phyloP scores from a whole-genome alignment of 2,113 vertebrate species.

The Sturnus vulgaris region DNA sequence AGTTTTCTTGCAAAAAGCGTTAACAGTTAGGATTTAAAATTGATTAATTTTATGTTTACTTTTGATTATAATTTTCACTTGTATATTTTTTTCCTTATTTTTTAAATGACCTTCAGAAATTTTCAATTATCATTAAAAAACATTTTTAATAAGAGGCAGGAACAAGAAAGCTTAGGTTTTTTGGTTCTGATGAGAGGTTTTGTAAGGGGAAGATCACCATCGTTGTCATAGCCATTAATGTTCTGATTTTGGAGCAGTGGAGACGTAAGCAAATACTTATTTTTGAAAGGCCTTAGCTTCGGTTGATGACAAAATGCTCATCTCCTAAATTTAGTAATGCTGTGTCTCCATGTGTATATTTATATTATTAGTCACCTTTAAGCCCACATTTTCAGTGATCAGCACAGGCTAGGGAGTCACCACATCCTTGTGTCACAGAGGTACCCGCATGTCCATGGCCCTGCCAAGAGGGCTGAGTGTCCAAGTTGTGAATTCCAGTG shows the following conservation, averaged over 20 bases:
- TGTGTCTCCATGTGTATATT: not conserved
- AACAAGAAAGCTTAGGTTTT: not conserved
- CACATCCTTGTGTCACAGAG: not conserved
- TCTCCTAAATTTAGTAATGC: not conserved
- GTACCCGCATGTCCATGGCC: fast-evolving
- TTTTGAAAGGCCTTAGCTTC: not conserved
- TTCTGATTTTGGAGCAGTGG: not conserved
- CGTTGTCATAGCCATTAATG: not conserved
- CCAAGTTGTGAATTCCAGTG: not conserved
- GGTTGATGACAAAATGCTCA: not conserved
- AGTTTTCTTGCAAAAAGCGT: not conserved
- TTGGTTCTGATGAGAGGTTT: not conserved
- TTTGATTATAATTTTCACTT: constrained; percentile 7
- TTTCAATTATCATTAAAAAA: not conserved
- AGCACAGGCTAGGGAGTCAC: not conserved
- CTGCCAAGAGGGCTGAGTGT: not conserved
- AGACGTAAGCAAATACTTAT: not conserved
- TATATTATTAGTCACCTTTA: not conserved
- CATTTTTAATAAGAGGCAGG: not conserved
- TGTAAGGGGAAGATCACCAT: not conserved
- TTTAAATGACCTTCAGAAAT: not conserved
- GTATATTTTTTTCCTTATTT: not conserved
- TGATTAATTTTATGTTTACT: not conserved
- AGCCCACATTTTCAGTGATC: not conserved
- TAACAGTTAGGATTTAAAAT: not conserved